Evolutionary conservation across 2,888 invertebrate species (phyloP), one percentile per base, ranked within the genome.

Genomic region (Piscicola geometra): DNA sequence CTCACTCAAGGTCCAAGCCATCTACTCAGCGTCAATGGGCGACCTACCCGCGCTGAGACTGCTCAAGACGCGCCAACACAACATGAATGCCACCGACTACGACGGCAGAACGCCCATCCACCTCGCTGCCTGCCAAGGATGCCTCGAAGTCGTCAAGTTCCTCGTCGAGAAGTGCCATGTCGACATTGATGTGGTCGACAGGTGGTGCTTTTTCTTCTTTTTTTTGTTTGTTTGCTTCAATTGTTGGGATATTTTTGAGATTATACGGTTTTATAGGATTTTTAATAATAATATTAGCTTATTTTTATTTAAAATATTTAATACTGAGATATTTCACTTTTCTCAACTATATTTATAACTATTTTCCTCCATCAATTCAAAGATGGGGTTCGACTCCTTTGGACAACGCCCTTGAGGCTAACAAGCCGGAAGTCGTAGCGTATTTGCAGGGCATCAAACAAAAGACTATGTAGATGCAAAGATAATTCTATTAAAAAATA

Each of bases 21-120:
- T 80, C 30, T 80, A 79, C 69, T 77, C 78, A 3, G 80, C 80
- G 12, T 71, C 56, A 32, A 77, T 77, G 21, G 80, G 80, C 15
- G 80, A 80, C 71, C 25, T 80, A 21, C 72, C 78, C 0, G 71
- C 76, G 1, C 71, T 78, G 32, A 78, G 71, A 30, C 50, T 66
- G 15, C 47, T 77, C 56, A 32, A 64, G 15, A 47, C 76, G 70
- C 60, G 64, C 9, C 47, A 52, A 15, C 68, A 50, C 30, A 69
- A 78, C 66, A 77, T 78, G 77, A 9, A 64, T 5, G 47, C 35
- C 35, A 90, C 93, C 15, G 96, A 97, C 86, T 97, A 97, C 84
- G 96, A 97, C 84, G 94, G 94, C 0, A 89, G 97, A 30, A 96
- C 96, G 1, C 96, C 97, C 0, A 87, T 98, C 69, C 97, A 98